These are phyloP conservation scores for Ditula angustiorana DNA, from an alignment of 2,888 invertebrate genomes.

Conservation along the genomic window DNA sequence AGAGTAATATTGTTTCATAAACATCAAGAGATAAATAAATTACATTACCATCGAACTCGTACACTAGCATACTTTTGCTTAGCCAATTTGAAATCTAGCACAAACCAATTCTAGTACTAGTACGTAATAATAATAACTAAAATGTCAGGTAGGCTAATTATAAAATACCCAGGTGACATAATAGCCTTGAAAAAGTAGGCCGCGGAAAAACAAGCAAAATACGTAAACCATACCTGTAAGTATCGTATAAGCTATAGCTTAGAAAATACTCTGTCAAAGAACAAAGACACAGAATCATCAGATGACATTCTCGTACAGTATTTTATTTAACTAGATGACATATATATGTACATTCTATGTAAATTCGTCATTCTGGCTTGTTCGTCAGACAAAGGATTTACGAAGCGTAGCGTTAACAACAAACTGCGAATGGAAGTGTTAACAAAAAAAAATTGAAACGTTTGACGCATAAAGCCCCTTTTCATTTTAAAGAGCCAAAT, in stretches of 20 bases:
- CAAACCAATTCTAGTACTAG: too few relatives aligned
- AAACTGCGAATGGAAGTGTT: not conserved
- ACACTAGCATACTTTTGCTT: too few relatives aligned
- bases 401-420: not conserved
- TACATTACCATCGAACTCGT: too few relatives aligned
- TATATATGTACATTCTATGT: not conserved
- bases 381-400: constrained; percentile 23
- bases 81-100: not conserved
- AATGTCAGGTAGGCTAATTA: not conserved
- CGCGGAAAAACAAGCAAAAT: not conserved
- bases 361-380: constrained; percentile 11
- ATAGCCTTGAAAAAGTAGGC: not conserved
- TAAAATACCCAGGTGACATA: not conserved
- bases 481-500: too few relatives aligned
- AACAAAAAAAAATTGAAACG: not conserved
- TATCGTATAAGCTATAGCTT: too few relatives aligned
- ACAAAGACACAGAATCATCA: constrained; percentile 26
- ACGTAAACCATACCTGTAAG: not conserved
- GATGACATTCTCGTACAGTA: constrained; percentile 7
- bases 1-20: too few relatives aligned
- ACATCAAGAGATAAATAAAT: too few relatives aligned
- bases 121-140: not conserved
- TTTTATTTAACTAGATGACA: constrained; percentile 17
- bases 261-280: constrained; percentile 11
- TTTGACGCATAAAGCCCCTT: not conserved